These are phyloP conservation scores for Hipparchia semele DNA, from an alignment of 2,888 invertebrate genomes.

Conservation along the genomic window DNA sequence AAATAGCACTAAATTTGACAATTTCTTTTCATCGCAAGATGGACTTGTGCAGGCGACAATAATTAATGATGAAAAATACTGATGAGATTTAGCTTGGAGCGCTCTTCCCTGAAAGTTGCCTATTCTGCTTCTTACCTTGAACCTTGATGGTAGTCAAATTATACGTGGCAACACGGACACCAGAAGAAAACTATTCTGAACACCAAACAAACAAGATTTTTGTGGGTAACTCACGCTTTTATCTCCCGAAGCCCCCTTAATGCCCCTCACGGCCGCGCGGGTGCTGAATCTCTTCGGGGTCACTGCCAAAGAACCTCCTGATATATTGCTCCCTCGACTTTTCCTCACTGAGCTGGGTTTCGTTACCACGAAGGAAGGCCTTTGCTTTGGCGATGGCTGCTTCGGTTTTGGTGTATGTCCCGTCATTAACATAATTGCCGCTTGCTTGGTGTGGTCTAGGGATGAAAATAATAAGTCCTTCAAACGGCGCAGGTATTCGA, in stretches of 20 bases:
- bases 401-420: conserved; percentile 62
- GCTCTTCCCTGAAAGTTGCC: too few relatives aligned
- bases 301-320: background rate
- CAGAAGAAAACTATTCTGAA: too few relatives aligned
- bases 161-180: too few relatives aligned
- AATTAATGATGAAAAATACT: too few relatives aligned
- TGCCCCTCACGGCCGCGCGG: background rate
- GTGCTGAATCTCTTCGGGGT: conserved; percentile 1
- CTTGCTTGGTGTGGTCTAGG: conserved; percentile 74
- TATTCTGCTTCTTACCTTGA: too few relatives aligned
- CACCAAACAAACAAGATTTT: background rate
- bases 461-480: conserved; percentile 30
- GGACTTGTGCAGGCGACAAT: too few relatives aligned
- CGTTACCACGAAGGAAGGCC: background rate
- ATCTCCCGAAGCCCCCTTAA: background rate
- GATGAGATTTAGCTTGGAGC: too few relatives aligned
- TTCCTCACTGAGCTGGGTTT: conserved; percentile 1
- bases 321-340: background rate
- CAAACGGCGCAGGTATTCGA: conserved; percentile 2
- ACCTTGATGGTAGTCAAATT: too few relatives aligned
- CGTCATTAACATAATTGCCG: conserved; percentile 73
- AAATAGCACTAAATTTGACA: background rate
- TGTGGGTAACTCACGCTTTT: conserved; percentile 3
- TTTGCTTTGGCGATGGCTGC: conserved; percentile 2
- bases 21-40: too few relatives aligned